Base-by-base conservation (phyloP, 2,888 invertebrate species). In the Cepaea hortensis region DNA sequence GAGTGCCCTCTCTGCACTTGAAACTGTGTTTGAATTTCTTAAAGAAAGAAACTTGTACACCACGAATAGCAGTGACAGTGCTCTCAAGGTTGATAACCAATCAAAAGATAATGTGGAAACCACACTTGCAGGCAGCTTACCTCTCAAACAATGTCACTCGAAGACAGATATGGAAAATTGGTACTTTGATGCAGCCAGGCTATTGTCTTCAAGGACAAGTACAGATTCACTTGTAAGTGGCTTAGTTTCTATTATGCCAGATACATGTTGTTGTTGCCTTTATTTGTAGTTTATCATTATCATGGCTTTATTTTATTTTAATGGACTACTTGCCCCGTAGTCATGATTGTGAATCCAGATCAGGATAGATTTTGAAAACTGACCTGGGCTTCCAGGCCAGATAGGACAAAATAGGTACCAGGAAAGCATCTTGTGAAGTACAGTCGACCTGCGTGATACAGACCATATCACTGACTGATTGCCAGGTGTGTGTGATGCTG, bases 211-310 rank as follows among this genome's bases (percentile, higher is more conserved):
- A 79, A 79, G 62, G 18, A 62, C 11, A 18, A 62, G 61, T 35
- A 46, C 35, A 15, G 62, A 62, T 62, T 62, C 35, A 79, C 79
- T 79, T 62, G 79, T 79, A 79, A 62, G 79, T 79, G 9, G 62
- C 20, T 79, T 11, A 6, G 13, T 20, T 68, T 68, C 68, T 20
- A 6, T 68, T 20, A 20, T 4, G 5, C 68, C 18, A 68, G 5
- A 68, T 68, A 68, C 55, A 55, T 55, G 6, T 55, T 55, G 0
- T 55, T 55, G 55, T 11, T 55, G 55, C 55, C 5, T 9, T 18
- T 68, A n/a, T 68, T 68, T n/a, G 5, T 0, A 20, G n/a, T 35
- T 35, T 35, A 35, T 35, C 35, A 35, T 35, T 68, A 68, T 68
- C 68, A 68, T 68, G n/a, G 18, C 0, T 20, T 3, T 20, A 4